Base-by-base conservation (phyloP, 1,140 invertebrate species). In the Heliconius hermathena region DNA sequence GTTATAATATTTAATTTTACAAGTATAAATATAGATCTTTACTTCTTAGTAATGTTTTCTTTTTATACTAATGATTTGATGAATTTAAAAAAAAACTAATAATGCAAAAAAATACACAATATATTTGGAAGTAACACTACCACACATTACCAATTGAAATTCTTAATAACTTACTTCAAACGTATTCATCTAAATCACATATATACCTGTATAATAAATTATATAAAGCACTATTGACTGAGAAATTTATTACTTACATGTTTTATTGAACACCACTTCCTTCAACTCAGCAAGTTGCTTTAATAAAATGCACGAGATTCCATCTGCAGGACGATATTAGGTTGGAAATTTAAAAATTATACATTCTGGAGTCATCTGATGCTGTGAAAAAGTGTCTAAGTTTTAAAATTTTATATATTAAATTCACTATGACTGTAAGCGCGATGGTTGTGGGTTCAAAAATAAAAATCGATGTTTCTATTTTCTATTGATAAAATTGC, bases 251-350 rank as follows among this genome's bases (percentile, higher is more conserved):
- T 49, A 49, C 60, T 66, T 29, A 66, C 60, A 66, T 66, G 60
- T 66, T 66, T 66, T 66, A 66, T 66, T 66, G 60, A 66, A 66
- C 60, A 29, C 22, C 26, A 38, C 41, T 46, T 38, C 72, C 46
- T 26, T 26, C 72, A 26, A 73, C 36, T 38, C 72, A 73, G 72
- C 72, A 46, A 73, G 72, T 73, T 49, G 9, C n/a, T 46, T 73
- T 73, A 73, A 73, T 73, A 73, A 73, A 73, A 73, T 73, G 72
- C 72, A 46, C 36, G 46, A 22, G n/a, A 46, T 46, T 73, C 72
- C 36, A 73, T 73, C 38, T 73, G 38, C 60, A 66, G 26, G 60
- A 66, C 26, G 60, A 26, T 66, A 66, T 66, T 66, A 29, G 60
- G 60, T 66, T 26, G 22, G 26, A 29, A 66, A 66, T 66, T 66